Base-by-base conservation (phyloP, 1,140 invertebrate species). In the Nasonia longicornis region DNA sequence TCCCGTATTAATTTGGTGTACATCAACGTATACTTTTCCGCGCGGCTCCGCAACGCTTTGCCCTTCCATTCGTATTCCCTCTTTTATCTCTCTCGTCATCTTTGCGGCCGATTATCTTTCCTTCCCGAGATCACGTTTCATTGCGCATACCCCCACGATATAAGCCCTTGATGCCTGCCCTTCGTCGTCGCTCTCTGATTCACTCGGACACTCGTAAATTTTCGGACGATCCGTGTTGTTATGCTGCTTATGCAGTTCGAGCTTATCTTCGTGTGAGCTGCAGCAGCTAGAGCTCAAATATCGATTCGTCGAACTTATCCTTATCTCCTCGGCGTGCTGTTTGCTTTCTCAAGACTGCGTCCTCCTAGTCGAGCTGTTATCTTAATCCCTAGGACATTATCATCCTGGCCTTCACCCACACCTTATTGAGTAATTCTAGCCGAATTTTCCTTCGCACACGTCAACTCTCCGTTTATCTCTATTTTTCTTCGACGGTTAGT, bases 241-340 rank as follows among this genome's bases (percentile, higher is more conserved):
- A 69, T 45, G 64, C 48, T 20, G 48, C 3, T 14, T 52, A 20
- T 22, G 75, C 35, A 16, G 38, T 58, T 12, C 69, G 29, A 20
- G 42, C n/a, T 29, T 72, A 74, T n/a, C 14, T 72, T 35, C 58
- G 72, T 35, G 58, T 7, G 22, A 11, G 10, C 4, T 72, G 26
- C 22, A 26, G 26, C 26, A 26, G 26, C 26, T 26, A 26, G 26
- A 26, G 71, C 58, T 26, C 20, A 20, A 10, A 20, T 74, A 72
- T 74, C 78, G 58, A 74, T 80, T 80, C 78, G 70, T 80, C 71
- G 78, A 80, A 80, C 2, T 20, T 63, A 42, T 63, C n/a, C 3
- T 72, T 79, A 79, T 79, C 69, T 58, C 26, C 66, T 2, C 26
- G 66, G 7, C 26, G 26, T n/a, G 31, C 2, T 74, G 58, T 80